Base-by-base conservation (phyloP, 2,888 invertebrate species). In the Labia minor region DNA sequence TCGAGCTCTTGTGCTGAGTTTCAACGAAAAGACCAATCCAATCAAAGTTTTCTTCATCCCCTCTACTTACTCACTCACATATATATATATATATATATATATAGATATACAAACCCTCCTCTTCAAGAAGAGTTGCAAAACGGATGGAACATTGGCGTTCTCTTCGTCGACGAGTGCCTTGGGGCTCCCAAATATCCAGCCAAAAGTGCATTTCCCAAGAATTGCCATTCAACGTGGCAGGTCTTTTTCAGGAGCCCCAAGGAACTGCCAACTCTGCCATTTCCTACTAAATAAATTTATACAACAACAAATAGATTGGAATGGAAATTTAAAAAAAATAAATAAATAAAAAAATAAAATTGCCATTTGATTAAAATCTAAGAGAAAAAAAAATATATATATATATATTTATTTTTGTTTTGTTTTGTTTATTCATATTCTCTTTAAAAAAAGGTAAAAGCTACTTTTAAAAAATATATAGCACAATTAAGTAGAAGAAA, bases 1-100 rank as follows among this genome's bases (percentile, higher is more conserved):
- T 26, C 8, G 6, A 49, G 26, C 26, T 49, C 49, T 14, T 26
- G 3, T 49, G 49, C 49, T 49, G 49, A 49, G 49, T 49, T 14
- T 4, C 49, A 14, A 49, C 49, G 49, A 49, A 49, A 49, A 16
- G 49, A 49, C 49, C 49, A 49, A 49, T 49, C 49, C 49, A 49
- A 49, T 49, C 49, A 49, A 49, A 49, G 49, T 49, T 49, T 49
- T 49, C 49, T n/a, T n/a, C 49, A 49, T 14, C 14, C 49, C 49
- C 49, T 49, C 16, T n/a, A n/a, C n/a, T 16, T n/a, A 49, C 49
- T 11, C 33, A 6, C 33, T 11, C 33, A 6, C 33, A 6, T n/a
- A n/a, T n/a, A n/a, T n/a, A n/a, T n/a, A n/a, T n/a, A n/a, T n/a
- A n/a, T n/a, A n/a, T n/a, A n/a, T n/a, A n/a, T n/a, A n/a, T n/a